Conservation (phyloP, 2,113 vertebrate genomes). For the Irena cyanogastra region DNA sequence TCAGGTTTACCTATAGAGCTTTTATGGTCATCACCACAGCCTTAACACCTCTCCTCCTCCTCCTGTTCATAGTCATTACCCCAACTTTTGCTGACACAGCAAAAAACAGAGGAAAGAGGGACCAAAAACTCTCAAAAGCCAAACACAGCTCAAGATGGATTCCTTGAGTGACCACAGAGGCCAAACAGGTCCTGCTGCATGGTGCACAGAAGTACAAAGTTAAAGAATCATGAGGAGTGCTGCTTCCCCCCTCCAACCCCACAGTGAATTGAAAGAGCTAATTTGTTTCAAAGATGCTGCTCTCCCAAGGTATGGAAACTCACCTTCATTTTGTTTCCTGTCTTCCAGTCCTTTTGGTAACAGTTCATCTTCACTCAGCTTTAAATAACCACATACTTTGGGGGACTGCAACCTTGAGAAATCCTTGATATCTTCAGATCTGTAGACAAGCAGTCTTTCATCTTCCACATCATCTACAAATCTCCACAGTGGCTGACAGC, state of each 20-base stretch:
- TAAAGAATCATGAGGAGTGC: not conserved
- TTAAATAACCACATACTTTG: constrained; percentile 91
- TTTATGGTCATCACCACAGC: not conserved
- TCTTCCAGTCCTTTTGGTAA: constrained; percentile 70
- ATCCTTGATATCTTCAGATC: constrained; percentile 91
- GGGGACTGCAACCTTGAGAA: constrained; percentile 87
- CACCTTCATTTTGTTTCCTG: constrained; percentile 45
- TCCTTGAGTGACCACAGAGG: not conserved
- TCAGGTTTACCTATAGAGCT: not conserved
- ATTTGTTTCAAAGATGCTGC: not conserved
- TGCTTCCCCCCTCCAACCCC: not conserved
- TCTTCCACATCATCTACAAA: constrained; percentile 79
- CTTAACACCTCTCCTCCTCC: not conserved
- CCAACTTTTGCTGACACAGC: not conserved
- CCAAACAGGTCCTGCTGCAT: not conserved
- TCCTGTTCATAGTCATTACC: not conserved
- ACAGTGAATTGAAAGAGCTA: not conserved
- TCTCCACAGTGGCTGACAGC: constrained; percentile 87
- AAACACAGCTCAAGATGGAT: not conserved
- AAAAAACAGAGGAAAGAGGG: not conserved
- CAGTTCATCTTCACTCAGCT: constrained; percentile 69
- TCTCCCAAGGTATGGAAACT: not conserved
- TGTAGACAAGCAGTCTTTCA: constrained; percentile 88
- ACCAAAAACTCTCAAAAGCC: not conserved
- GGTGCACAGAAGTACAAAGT: not conserved